Conservation (phyloP, 2,888 invertebrate genomes). For the Bruchidius siliquastri region DNA sequence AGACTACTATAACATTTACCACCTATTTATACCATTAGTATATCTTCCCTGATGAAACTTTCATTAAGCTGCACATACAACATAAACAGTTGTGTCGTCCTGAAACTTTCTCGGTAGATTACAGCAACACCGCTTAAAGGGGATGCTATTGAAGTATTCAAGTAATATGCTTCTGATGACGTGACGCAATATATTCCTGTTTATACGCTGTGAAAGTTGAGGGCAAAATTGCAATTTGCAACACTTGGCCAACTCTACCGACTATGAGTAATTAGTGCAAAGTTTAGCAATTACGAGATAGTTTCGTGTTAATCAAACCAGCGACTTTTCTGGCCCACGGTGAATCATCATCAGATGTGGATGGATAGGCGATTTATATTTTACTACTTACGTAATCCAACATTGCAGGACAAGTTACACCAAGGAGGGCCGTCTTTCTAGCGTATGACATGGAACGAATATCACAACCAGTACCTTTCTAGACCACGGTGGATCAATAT, state of each 20-base stretch:
- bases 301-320: not conserved
- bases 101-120: not conserved
- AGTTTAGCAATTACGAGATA: not conserved
- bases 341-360: not conserved
- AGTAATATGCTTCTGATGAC: not conserved
- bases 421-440: too few species aligned
- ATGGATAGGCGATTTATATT: not conserved
- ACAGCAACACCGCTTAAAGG: not conserved
- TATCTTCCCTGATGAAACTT: not conserved
- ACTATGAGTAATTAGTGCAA: not conserved
- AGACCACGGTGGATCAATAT: too few species aligned
- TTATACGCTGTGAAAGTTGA: not conserved
- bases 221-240: not conserved
- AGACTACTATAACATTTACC: too few species aligned
- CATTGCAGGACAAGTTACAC: too few species aligned
- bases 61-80: not conserved
- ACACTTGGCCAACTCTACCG: not conserved
- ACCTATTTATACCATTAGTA: too few species aligned
- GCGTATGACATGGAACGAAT: too few species aligned
- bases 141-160: not conserved
- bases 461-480: too few species aligned
- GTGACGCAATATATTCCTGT: not conserved
- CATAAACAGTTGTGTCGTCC: not conserved
- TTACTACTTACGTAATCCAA: not conserved
- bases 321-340: not conserved